These are phyloP conservation scores for Florisuga fusca DNA, from an alignment of 2,797 vertebrate species.

Conservation along the genomic window DNA sequence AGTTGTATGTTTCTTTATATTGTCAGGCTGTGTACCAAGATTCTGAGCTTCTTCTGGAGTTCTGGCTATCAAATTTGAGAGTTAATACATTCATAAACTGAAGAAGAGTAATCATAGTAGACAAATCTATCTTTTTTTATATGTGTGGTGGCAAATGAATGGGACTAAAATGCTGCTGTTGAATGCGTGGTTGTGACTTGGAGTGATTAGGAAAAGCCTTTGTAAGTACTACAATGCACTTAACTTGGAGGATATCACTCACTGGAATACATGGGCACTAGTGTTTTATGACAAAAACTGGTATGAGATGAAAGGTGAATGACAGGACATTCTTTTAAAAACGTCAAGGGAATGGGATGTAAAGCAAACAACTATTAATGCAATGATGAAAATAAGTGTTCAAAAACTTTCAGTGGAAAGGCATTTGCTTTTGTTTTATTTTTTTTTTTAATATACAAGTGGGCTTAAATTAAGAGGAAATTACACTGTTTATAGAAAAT, in stretches of 20 bases:
- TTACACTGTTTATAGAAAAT: accelerated
- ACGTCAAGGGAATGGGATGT: too few relatives aligned
- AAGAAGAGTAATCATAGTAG: not conserved
- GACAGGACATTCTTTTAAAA: not conserved
- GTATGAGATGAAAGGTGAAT: not conserved
- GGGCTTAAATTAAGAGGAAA: not conserved
- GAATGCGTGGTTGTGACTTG: not conserved
- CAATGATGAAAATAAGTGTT: not conserved
- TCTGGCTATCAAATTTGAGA: not conserved
- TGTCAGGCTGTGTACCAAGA: not conserved
- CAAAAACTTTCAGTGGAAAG: not conserved
- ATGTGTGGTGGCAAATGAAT: not conserved
- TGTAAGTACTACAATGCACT: not conserved
- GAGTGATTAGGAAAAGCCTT: not conserved
- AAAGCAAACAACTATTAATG: not conserved
- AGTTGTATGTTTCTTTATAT: not conserved
- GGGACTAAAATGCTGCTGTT: not conserved
- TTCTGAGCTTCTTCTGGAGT: not conserved
- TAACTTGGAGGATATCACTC: not conserved
- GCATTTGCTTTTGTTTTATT: not conserved
- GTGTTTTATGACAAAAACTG: not conserved
- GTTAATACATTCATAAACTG: not conserved
- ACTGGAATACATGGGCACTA: not conserved
- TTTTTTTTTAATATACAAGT: not conserved
- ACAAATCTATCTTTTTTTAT: accelerated